These are phyloP conservation scores for Toxonevra muliebris DNA, from an alignment of 2,888 invertebrate species.

Conservation along the genomic window DNA sequence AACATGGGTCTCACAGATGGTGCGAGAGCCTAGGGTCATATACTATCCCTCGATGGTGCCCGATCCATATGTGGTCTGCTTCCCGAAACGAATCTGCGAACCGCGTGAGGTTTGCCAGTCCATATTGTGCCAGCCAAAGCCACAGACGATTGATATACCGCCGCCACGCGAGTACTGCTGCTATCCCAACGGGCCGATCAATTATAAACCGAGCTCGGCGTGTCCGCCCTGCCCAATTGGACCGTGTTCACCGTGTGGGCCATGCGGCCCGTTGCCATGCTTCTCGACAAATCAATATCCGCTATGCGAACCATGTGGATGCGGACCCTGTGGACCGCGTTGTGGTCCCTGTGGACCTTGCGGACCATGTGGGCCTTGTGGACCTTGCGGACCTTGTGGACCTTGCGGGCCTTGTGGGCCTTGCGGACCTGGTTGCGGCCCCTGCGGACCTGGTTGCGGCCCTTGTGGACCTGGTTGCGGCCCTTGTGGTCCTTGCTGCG, in stretches of 20 bases:
- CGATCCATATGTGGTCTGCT: slow-evolving; percentile 60
- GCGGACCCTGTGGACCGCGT: slow-evolving; percentile 49
- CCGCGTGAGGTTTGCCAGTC: slow-evolving; percentile 61
- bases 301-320: slow-evolving; percentile 48
- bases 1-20: slow-evolving; percentile 59
- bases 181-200: slow-evolving; percentile 58
- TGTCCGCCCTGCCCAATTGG: slow-evolving; percentile 47
- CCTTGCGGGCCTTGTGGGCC: slow-evolving; percentile 46
- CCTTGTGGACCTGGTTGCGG: slow-evolving; percentile 45
- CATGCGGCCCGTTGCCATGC: slow-evolving; percentile 53
- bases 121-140: slow-evolving; percentile 60
- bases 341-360: slow-evolving; percentile 45
- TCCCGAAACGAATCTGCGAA: slow-evolving; percentile 57
- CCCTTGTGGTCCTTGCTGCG: slow-evolving; percentile 35
- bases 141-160: slow-evolving; percentile 60
- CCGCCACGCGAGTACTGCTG: slow-evolving; percentile 60
- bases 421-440: slow-evolving; percentile 45
- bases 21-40: slow-evolving; percentile 59
- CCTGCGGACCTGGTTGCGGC: slow-evolving; percentile 45
- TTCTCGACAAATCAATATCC: slow-evolving; percentile 54
- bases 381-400: slow-evolving; percentile 53
- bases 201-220: slow-evolving; percentile 52
- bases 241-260: slow-evolving; percentile 25
- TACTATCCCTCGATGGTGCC: slow-evolving; percentile 59
- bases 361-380: slow-evolving; percentile 48